These are phyloP conservation scores for Notothenia coriiceps DNA, from an alignment of 2,113 vertebrate genomes.

Conservation along the genomic window DNA sequence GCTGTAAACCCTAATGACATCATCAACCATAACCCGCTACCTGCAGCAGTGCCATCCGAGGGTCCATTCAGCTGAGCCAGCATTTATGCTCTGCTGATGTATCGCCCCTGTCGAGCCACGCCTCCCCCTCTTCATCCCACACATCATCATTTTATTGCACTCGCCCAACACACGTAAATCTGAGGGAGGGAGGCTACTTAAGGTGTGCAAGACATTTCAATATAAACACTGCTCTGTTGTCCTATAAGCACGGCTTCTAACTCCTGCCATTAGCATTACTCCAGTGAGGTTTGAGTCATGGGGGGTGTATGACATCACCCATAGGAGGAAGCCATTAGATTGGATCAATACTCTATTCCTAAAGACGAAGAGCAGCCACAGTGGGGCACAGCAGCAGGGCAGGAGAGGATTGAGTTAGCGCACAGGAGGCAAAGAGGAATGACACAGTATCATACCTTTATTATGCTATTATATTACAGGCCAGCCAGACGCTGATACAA, in stretches of 20 bases:
- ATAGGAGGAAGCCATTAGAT: constrained; percentile 64
- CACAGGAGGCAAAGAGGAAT: constrained; percentile 21
- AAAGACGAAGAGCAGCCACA: constrained; percentile 10
- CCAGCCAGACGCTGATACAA: constrained; percentile 34
- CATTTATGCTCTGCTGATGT: constrained; percentile 61
- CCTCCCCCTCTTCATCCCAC: constrained; percentile 14
- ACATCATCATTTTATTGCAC: constrained; percentile 54
- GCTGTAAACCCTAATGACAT: constrained; percentile 61
- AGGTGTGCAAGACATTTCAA: background rate
- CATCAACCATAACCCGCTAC: constrained; percentile 62
- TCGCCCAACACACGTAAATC: background rate
- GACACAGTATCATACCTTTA: constrained; percentile 47
- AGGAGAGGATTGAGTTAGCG: constrained; percentile 26
- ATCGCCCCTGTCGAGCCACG: constrained; percentile 51
- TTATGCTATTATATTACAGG: constrained; percentile 59
- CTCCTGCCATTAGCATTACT: constrained; percentile 4
- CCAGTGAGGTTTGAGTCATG: constrained; percentile 27
- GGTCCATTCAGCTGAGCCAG: constrained; percentile 65
- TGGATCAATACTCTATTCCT: constrained; percentile 58
- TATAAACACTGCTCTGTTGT: background rate
- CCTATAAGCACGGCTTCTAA: constrained; percentile 13
- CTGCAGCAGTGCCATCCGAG: constrained; percentile 52
- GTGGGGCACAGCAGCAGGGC: constrained; percentile 18
- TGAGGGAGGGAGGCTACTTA: background rate
- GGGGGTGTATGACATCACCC: constrained; percentile 51